Percentiles rank a stretch among this genome's conserved stretches.
Conservation (phyloP, 30 jellyfish, hydroid and myxozoan species). For the Turritopsis dohrnii region DNA sequence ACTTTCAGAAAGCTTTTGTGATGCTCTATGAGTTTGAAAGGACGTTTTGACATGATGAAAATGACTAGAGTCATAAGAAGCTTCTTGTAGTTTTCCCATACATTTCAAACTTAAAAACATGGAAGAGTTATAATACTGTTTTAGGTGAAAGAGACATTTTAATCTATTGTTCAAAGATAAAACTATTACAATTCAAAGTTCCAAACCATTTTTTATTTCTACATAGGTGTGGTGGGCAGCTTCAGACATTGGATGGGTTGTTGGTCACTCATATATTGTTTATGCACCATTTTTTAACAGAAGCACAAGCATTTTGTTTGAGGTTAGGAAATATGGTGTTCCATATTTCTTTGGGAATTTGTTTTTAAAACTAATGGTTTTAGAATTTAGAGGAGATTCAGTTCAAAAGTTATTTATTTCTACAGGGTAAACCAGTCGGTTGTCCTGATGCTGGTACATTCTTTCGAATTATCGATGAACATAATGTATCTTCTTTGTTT, state of each 20-base stretch:
- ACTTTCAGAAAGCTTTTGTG: neutral
- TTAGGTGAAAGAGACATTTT: too few species aligned
- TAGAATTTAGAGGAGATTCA: too few species aligned
- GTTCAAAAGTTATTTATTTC: neutral
- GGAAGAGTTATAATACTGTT: too few species aligned
- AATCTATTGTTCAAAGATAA: too few species aligned
- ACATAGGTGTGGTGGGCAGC: conserved; percentile 95
- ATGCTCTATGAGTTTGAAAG: too few species aligned
- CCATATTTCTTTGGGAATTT: neutral
- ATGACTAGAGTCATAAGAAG: too few species aligned
- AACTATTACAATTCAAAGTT: neutral
- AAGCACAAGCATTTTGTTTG: conserved; percentile 84
- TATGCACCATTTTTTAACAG: conserved; percentile 94
- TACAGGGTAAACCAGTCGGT: conserved; percentile 91
- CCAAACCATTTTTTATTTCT: neutral
- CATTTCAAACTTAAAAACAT: too few species aligned
- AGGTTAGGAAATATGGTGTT: conserved; percentile 47
- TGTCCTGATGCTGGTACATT: conserved; percentile 88
- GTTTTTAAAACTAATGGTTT: neutral
- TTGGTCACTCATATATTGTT: conserved; percentile 88
- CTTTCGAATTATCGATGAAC: conserved; percentile 82
- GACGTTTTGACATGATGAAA: too few species aligned
- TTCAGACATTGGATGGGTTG: conserved; percentile 98
- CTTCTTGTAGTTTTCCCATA: too few species aligned
- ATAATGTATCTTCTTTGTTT: conserved; percentile 72